Base-by-base conservation (phyloP, 1,140 invertebrate species). In the Lordiphosa mommai region DNA sequence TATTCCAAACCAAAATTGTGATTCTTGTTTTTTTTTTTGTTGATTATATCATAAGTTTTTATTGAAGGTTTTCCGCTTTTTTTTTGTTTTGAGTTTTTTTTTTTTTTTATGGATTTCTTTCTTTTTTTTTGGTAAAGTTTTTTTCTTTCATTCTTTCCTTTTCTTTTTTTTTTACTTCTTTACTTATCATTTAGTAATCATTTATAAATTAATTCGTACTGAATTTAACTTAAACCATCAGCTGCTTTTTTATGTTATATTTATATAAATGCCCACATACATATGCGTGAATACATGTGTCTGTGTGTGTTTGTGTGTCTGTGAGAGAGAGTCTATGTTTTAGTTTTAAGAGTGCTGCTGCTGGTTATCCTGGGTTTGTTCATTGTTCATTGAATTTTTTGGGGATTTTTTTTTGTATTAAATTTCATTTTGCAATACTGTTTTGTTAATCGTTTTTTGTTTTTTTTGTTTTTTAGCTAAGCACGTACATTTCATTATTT, bases 31-130 rank as follows among this genome's bases (percentile, higher is more conserved):
- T 14, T 16, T 70, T 72, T 87, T 87, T 87, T 72, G 72, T 85
- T 88, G 86, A 88, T 88, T 88, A 88, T 88, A 88, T 88, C 86
- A 87, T 88, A 87, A 86, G 72, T 84, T 88, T 87, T 88, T 88
- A 86, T 86, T 88, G 68, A 88, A 84, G 79, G 64, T 77, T 86
- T 86, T 68, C 64, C 72, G 67, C 41, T 48, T 52, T 72, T 70
- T 79, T 86, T 69, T 64, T 61, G 34, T 49, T 53, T 57, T 48
- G n/a, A n/a, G n/a, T n/a, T 52, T 43, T 41, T 14, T 49, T 70
- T 29, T 51, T 50, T 23, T 44, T 44, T 56, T 53, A 60, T 74
- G 66, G 50, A 23, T 63, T 50, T 60, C 17, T 46, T 48, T 72
- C 43, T 50, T 58, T 55, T 60, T 14, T 61, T 55, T 32, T 68